These are phyloP conservation scores for Balanococcus diminutus DNA, from an alignment of 2,888 invertebrate genomes.

Conservation along the genomic window DNA sequence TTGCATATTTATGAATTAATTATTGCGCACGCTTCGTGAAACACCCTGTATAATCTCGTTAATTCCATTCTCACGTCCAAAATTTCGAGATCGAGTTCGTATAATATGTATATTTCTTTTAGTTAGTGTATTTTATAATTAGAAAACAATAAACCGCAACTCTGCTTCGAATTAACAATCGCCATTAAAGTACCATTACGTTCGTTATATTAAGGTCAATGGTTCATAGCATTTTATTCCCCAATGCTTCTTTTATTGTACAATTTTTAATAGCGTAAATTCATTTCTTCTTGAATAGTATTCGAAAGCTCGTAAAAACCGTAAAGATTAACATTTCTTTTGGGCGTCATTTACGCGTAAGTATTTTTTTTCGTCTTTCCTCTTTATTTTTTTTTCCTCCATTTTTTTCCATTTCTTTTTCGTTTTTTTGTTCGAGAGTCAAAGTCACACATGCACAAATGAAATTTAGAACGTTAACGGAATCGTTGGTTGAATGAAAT, in stretches of 20 bases:
- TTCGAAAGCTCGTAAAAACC: constrained; percentile 29
- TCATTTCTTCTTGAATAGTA: constrained; percentile 29
- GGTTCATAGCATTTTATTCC: constrained; percentile 32
- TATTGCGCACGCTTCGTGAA: no score
- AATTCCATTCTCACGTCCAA: constrained; percentile 33
- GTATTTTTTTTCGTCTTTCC: not conserved
- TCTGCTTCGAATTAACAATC: not conserved
- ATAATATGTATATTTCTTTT: not conserved
- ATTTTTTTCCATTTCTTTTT: not conserved
- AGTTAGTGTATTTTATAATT: constrained; percentile 28
- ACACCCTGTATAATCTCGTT: not conserved
- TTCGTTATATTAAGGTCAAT: constrained; percentile 29
- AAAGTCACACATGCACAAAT: not conserved
- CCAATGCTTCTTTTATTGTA: constrained; percentile 1
- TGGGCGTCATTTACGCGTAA: constrained; percentile 19
- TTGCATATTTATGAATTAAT: no score
- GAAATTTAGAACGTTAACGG: constrained; percentile 35
- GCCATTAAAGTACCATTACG: constrained; percentile 33
- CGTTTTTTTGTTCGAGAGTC: not conserved
- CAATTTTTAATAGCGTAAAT: constrained; percentile 33
- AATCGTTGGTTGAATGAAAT: constrained; percentile 26
- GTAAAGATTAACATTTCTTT: constrained; percentile 31
- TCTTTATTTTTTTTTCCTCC: not conserved
- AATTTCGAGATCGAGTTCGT: not conserved
- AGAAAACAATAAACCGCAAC: constrained; percentile 35